Conservation (phyloP, 2,113 vertebrate species). For the Polypterus bichir region DNA sequence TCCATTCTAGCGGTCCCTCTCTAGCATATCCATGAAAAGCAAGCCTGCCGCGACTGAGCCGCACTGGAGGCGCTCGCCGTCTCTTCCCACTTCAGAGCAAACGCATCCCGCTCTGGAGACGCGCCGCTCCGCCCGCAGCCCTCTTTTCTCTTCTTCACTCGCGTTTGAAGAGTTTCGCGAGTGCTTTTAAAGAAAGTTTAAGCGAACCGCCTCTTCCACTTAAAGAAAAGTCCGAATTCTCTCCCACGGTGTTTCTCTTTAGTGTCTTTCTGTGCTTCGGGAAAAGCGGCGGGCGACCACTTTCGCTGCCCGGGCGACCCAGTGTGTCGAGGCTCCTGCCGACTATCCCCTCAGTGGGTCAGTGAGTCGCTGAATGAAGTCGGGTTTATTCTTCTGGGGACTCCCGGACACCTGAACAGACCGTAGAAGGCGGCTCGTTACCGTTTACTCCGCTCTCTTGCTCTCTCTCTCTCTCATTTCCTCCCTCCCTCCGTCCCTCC, state of each 20-base stretch:
- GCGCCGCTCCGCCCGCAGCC: background rate
- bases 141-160: background rate
- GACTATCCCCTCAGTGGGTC: background rate
- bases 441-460: background rate
- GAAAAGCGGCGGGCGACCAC: no score
- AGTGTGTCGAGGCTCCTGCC: background rate
- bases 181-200: background rate
- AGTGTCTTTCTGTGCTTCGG: background rate
- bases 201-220: no score
- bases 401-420: no score
- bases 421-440: no score
- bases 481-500: background rate
- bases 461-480: background rate
- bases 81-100: conserved; percentile 1
- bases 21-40: conserved; percentile 58
- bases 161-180: background rate
- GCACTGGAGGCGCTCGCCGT: conserved; percentile 28
- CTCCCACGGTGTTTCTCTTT: background rate
- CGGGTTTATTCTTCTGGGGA: no score
- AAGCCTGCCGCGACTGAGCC: conserved; percentile 6
- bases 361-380: background rate
- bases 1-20: conserved; percentile 74
- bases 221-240: no score
- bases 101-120: background rate
- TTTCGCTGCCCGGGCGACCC: no score